Evolutionary conservation across 2,797 vertebrate species (phyloP).

Genomic region (Acanthurus lineatus): DNA sequence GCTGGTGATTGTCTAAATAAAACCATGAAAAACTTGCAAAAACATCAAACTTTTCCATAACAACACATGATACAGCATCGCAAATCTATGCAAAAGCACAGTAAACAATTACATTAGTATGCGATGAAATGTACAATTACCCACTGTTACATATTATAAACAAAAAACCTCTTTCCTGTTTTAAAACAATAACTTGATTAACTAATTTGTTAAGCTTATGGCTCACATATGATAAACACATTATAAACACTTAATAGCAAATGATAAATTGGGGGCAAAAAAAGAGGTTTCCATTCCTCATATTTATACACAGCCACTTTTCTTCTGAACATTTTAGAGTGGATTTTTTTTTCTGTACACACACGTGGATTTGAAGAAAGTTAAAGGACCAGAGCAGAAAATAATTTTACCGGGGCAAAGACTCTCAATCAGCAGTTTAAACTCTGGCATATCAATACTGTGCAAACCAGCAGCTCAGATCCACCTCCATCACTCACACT

Average conservation of each 20-base stretch:
- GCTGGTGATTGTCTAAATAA: neutral
- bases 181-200: neutral
- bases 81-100: neutral
- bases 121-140: too few species aligned
- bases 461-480: neutral
- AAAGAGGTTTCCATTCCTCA: neutral
- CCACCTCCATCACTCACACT: neutral
- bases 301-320: neutral
- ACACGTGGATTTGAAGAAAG: neutral
- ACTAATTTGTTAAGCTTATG: neutral
- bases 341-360: too few species aligned
- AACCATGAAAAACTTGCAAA: neutral
- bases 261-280: neutral
- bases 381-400: conserved; percentile 3
- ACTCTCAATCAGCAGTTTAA: conserved; percentile 19
- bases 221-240: too few species aligned
- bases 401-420: neutral
- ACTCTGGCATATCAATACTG: conserved; percentile 3
- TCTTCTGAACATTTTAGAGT: neutral
- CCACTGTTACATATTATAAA: neutral
- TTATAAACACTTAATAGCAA: neutral
- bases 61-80: neutral
- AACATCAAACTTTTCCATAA: neutral
- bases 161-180: too few species aligned
- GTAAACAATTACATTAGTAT: neutral